phyloP scores from a whole-genome alignment of 2,888 invertebrate species.

The Patella pellucida region DNA sequence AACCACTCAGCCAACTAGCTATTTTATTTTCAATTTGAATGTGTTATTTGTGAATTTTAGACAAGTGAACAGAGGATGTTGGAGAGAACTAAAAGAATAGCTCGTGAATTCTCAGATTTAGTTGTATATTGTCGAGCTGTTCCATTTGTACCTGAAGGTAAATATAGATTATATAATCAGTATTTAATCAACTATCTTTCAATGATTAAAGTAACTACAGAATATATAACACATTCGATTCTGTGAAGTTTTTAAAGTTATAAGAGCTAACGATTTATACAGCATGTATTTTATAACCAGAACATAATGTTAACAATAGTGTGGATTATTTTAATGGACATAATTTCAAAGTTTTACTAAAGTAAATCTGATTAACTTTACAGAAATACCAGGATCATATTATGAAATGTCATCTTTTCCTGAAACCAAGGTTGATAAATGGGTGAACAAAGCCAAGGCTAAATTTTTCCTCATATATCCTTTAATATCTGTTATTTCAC shows the following conservation, averaged over 20 bases:
- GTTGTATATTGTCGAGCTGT: slow-evolving; percentile 95
- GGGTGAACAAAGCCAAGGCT: slow-evolving; percentile 77
- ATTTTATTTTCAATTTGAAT: no score
- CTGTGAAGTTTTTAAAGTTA: no score
- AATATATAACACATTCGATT: no score
- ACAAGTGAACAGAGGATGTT: slow-evolving; percentile 69
- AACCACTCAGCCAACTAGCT: no score
- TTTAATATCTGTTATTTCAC: slow-evolving; percentile 32
- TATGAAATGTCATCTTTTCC: slow-evolving; percentile 98
- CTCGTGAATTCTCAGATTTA: slow-evolving; percentile 96
- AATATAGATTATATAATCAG: slow-evolving; percentile 29
- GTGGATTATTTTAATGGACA: neutral
- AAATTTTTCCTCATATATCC: slow-evolving; percentile 60
- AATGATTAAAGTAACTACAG: no score
- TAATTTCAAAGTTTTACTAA: neutral
- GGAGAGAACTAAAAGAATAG: slow-evolving; percentile 91
- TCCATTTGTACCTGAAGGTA: slow-evolving; percentile 82
- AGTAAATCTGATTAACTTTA: neutral
- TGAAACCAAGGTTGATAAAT: slow-evolving; percentile 93
- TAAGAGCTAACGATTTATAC: no score
- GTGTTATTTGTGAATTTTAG: slow-evolving; percentile 38
- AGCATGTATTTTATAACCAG: neutral
- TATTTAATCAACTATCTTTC: no score
- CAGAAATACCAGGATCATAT: slow-evolving; percentile 76
- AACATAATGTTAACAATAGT: neutral